phyloP scores from a whole-genome alignment of 2,113 vertebrate species.

The Hippocampus abdominalis region DNA sequence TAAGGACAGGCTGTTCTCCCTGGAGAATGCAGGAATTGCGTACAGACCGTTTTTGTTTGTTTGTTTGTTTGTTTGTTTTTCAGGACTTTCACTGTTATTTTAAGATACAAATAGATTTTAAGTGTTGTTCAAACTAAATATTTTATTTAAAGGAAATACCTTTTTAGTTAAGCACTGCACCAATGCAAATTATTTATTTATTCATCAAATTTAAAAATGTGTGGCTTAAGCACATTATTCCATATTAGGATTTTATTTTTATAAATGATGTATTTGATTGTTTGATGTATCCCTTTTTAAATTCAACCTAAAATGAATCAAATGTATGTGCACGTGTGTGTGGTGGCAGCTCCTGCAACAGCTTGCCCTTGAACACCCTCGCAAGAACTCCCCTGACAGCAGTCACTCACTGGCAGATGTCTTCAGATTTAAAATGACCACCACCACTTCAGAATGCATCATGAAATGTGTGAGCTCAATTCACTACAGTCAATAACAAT shows the following conservation, averaged over 20 bases:
- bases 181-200: background rate
- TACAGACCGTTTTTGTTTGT: constrained; percentile 31
- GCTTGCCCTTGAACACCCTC: constrained; percentile 84
- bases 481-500: constrained; percentile 82
- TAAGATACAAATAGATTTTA: background rate
- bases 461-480: constrained; percentile 81
- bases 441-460: constrained; percentile 72
- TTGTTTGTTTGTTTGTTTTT: background rate
- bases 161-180: background rate
- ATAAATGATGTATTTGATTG: background rate
- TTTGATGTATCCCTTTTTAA: background rate
- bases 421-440: constrained; percentile 80
- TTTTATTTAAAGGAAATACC: background rate
- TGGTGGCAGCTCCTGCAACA: constrained; percentile 40
- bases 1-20: constrained; percentile 70
- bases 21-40: constrained; percentile 55
- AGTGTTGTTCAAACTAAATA: background rate
- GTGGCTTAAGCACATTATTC: background rate
- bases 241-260: no score
- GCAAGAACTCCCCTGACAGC: constrained; percentile 76
- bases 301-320: background rate
- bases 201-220: background rate
- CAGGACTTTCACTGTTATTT: background rate
- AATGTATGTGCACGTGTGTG: constrained; percentile 15
- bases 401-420: constrained; percentile 69